Conservation (phyloP, 2,888 invertebrate genomes). For the Drosophila pullipes region DNA sequence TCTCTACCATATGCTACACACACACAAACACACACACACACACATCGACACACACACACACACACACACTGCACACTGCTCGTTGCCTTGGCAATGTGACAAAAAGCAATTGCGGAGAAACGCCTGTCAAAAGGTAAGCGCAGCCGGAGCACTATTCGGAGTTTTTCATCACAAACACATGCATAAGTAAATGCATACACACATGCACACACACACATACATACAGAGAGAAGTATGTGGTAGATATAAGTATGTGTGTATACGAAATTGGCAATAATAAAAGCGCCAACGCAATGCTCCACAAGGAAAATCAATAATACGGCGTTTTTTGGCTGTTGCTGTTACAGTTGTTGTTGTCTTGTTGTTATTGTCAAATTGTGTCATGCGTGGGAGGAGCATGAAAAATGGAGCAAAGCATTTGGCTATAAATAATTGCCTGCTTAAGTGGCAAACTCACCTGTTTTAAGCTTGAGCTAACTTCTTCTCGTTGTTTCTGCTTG, state of each 20-base stretch:
- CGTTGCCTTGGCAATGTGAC: conserved; percentile 79
- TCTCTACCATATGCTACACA: conserved; percentile 62
- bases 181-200: conserved; percentile 1
- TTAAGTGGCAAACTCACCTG: conserved; percentile 62
- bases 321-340: conserved; percentile 54
- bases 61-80: conserved; percentile 33
- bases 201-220: neutral
- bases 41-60: no score
- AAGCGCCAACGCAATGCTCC: conserved; percentile 60
- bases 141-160: conserved; percentile 43
- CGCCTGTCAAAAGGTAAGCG: conserved; percentile 50
- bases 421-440: conserved; percentile 37
- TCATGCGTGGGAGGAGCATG: conserved; percentile 38
- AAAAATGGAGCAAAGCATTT: conserved; percentile 54
- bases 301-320: conserved; percentile 67
- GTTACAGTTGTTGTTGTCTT: conserved; percentile 15
- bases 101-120: conserved; percentile 65
- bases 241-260: conserved; percentile 19
- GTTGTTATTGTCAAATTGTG: conserved; percentile 42
- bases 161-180: conserved; percentile 26
- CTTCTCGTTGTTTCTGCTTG: neutral
- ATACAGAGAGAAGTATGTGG: neutral
- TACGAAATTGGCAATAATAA: conserved; percentile 50
- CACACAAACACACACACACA: neutral
- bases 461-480: conserved; percentile 24